Evolutionary conservation across 2,797 vertebrate species (phyloP).

Genomic region (Epinephelus awoara): DNA sequence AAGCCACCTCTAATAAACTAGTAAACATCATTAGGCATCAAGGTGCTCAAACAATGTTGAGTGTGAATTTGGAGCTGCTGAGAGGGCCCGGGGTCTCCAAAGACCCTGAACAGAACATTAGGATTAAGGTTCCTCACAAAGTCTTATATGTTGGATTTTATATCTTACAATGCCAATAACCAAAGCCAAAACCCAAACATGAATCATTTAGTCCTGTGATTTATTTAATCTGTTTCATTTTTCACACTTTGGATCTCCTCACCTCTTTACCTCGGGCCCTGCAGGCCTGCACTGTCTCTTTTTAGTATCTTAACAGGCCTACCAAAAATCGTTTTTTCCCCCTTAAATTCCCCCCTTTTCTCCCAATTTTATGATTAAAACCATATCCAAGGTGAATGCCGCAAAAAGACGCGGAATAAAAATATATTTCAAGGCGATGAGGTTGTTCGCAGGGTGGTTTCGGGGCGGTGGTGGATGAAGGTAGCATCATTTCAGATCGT

Average conservation of each 20-base stretch:
- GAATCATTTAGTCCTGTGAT: constrained; percentile 59
- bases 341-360: constrained; percentile 29
- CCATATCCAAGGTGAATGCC: constrained; percentile 70
- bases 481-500: constrained; percentile 52
- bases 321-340: constrained; percentile 44
- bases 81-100: not conserved
- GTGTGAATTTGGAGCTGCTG: not conserved
- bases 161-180: constrained; percentile 50
- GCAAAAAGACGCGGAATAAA: constrained; percentile 39
- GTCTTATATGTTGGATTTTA: constrained; percentile 26
- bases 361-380: constrained; percentile 60
- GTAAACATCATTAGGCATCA: not conserved
- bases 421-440: constrained; percentile 49
- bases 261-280: constrained; percentile 65
- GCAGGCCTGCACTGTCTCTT: constrained; percentile 70
- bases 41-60: not conserved
- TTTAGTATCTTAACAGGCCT: constrained; percentile 73
- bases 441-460: constrained; percentile 57
- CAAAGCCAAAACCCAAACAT: constrained; percentile 45
- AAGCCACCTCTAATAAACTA: not conserved
- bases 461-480: constrained; percentile 43
- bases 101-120: constrained; percentile 23
- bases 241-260: constrained; percentile 62
- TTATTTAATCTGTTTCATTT: constrained; percentile 68
- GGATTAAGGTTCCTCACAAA: constrained; percentile 23